Evolutionary conservation across 2,888 invertebrate species (phyloP), one percentile per base, ranked within the genome.

Genomic region (Drosophila bunnanda): DNA sequence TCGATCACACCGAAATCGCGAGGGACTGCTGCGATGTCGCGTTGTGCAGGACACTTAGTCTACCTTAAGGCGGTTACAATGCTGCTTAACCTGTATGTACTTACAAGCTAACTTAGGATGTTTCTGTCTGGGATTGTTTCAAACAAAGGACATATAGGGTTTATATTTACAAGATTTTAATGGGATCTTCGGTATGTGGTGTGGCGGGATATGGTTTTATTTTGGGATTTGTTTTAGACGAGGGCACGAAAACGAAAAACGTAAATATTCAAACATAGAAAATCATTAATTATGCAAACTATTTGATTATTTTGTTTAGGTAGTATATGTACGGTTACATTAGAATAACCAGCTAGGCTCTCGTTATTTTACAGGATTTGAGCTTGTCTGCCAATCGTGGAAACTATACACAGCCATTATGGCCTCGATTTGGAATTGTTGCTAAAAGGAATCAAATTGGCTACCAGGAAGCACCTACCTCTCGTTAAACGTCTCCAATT

Each of bases 401-500:
- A 80, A 77, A 80, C 76, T 83, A 66, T 82, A 77, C 75, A 68
- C 75, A 64, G 75, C 53, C 62, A 15, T 46, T 67, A 66, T 30
- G 58, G 54, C 67, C 57, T 58, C 22, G 48, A 56, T 48, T 76
- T 62, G 9, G 44, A 30, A 56, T 67, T 36, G 52, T 72, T 15
- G 30, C 41, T 62, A 46, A 22, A 32, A 55, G 41, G 38, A 53
- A 53, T 56, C 28, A 71, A 82, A 77, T 69, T 76, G 77, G 81
- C 78, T 80, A 89, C 84, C 72, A 82, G 71, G 43, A 69, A 81
- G 62, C 80, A 92, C 95, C 94, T 95, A 99, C 99, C 98, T 98
- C 94, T 98, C 98, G 93, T 99, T 98, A 93, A 99, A 99, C 36
- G 97, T 97, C 91, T 97, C 97, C 91, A 97, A 95, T 82, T 97